Conservation (phyloP, 2,888 invertebrate genomes). For the Drosophila bunnanda region DNA sequence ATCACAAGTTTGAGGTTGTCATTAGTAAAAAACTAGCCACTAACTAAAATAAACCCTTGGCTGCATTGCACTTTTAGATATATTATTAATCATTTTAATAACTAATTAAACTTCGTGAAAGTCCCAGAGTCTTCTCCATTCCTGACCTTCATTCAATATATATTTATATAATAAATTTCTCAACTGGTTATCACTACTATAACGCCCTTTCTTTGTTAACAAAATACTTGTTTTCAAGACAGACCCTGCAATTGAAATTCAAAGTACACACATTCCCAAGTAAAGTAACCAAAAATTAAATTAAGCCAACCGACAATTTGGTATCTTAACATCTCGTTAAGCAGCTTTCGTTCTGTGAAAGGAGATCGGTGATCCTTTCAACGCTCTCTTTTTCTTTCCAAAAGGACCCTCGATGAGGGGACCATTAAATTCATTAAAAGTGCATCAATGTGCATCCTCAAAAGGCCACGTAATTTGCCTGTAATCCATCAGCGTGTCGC, state of each 20-base stretch:
- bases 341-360: constrained; percentile 30
- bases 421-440: constrained; percentile 77
- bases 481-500: constrained; percentile 70
- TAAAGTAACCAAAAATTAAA: constrained; percentile 1
- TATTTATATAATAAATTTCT: not conserved
- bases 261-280: not conserved
- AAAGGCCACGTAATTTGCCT: constrained; percentile 58
- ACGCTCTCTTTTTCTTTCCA: constrained; percentile 8
- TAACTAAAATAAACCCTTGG: not conserved
- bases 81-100: not conserved
- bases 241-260: constrained; percentile 5
- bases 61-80: not conserved
- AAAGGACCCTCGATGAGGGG: constrained; percentile 10
- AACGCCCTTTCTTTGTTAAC: not conserved
- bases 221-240: not conserved
- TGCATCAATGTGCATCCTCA: constrained; percentile 66
- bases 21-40: not conserved
- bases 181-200: not conserved
- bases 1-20: not conserved
- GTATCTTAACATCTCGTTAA: constrained; percentile 38
- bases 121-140: not conserved
- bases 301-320: constrained; percentile 6
- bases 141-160: not conserved
- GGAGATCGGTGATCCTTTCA: constrained; percentile 36
- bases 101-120: not conserved